These are phyloP conservation scores for Drosophila murphyi DNA, from an alignment of 1,140 invertebrate genomes.

Conservation along the genomic window DNA sequence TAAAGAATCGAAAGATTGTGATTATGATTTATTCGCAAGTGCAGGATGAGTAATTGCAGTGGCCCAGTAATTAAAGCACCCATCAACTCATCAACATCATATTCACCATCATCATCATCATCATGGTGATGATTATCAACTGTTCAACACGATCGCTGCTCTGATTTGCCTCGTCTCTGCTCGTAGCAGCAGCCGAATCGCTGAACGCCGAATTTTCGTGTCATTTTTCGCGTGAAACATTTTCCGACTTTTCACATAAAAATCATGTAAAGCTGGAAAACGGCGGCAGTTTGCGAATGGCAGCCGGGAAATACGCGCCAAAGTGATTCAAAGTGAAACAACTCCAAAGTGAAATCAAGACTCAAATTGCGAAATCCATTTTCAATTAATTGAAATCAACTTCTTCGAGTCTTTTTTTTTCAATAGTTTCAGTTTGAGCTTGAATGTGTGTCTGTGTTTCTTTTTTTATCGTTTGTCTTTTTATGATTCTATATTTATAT, in stretches of 20 bases:
- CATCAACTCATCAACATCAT: slow-evolving; percentile 19
- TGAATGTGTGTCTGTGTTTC: no score
- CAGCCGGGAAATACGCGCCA: slow-evolving; percentile 72
- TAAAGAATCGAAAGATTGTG: not conserved
- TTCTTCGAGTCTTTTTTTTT: not conserved
- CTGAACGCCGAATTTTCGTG: slow-evolving; percentile 57
- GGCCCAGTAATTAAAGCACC: not conserved
- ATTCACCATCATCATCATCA: slow-evolving; percentile 5
- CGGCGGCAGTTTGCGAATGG: slow-evolving; percentile 83
- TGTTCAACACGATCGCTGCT: slow-evolving; percentile 18
- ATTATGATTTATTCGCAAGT: not conserved
- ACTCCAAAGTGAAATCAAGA: not conserved
- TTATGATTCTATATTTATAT: not conserved
- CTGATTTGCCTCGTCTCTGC: not conserved
- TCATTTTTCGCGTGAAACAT: slow-evolving; percentile 51
- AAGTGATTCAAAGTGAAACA: slow-evolving; percentile 28
- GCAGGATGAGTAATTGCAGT: slow-evolving; percentile 11
- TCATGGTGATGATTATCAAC: slow-evolving; percentile 4
- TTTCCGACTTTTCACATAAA: slow-evolving; percentile 80
- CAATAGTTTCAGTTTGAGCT: not conserved
- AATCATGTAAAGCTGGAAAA: slow-evolving; percentile 84
- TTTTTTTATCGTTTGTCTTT: not conserved
- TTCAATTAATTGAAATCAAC: not conserved
- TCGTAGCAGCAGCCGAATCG: slow-evolving; percentile 41
- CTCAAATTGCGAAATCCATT: not conserved